Base-by-base conservation (phyloP, 2,888 invertebrate species). In the Ormia ochracea region DNA sequence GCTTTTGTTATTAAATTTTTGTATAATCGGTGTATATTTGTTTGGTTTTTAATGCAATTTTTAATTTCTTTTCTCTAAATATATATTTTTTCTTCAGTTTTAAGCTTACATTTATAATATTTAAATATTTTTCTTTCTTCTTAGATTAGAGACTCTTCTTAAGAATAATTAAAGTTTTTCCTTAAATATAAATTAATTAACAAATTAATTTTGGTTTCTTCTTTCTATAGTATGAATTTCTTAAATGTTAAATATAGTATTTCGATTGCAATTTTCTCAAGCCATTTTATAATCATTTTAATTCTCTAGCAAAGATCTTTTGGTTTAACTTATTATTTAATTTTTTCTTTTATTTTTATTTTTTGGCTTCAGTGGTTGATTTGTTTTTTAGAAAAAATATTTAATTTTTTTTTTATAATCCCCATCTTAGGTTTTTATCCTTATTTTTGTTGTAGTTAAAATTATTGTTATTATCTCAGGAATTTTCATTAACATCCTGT, bases 231-330 rank as follows among this genome's bases (percentile, higher is more conserved):
- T n/a, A 36, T 50, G 48, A 75, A 72, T 72, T 65, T 48, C 80
- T 82, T 81, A 80, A 52, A 74, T 78, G 21, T 56, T 81, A 68
- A 82, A 82, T 82, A n/a, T n/a, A n/a, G n/a, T n/a, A 84, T 82
- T 84, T 84, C 83, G 84, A 85, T 84, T 83, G 83, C 83, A 84
- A 81, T 82, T 81, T 68, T 68, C 59, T 59, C 9, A 66, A 68
- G 78, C 74, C 75, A 58, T 58, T 50, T 48, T 54, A 28, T 12
- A 56, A 33, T 43, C 3, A 17, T 12, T 31, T 33, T 36, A 21
- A 23, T 59, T 75, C 36, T 38, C 12, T 50, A 41, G 3, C 14
- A 56, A 58, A 52, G 17, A 21, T 50, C 43, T 41, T 9, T n/a
- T 70, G n/a, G n/a, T n/a, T n/a, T n/a, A n/a, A n/a, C n/a, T n/a